Evolutionary conservation across 2,797 vertebrate genomes (phyloP).

Genomic region (Pyrocephalus nanus): DNA sequence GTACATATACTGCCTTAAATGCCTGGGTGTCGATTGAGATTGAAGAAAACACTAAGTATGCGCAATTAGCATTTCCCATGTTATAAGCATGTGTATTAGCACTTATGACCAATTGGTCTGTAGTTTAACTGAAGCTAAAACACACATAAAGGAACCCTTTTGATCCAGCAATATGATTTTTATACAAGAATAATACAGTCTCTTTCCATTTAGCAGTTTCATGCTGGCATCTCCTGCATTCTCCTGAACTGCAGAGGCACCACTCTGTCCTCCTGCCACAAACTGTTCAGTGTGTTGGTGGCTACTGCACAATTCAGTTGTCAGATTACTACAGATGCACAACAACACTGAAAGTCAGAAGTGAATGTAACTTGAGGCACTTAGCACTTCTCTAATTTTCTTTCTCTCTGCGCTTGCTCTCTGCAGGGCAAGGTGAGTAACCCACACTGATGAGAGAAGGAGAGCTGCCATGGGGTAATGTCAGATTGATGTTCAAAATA

Average conservation of each 20-base stretch:
- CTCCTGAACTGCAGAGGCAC: not conserved
- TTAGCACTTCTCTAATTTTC: not conserved
- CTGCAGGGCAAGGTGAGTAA: not conserved
- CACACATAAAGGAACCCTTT: fast-evolving
- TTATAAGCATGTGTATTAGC: not conserved
- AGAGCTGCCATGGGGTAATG: not conserved
- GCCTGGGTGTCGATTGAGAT: not conserved
- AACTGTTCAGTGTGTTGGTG: not conserved
- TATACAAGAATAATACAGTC: fast-evolving
- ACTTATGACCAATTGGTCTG: not conserved
- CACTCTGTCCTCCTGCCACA: not conserved
- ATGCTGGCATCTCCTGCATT: not conserved
- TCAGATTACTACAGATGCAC: not conserved
- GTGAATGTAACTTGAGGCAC: not conserved
- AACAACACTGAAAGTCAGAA: not conserved
- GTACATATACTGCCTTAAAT: not conserved
- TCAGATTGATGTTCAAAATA: not conserved
- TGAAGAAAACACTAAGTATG: not conserved
- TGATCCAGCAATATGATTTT: not conserved
- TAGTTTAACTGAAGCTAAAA: not conserved
- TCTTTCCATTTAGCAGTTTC: not conserved
- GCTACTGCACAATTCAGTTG: not conserved
- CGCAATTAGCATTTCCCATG: not conserved
- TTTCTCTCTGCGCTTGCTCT: not conserved
- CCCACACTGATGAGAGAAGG: not conserved